A percentile compares a stretch with the other conserved stretches of the same genome.
These are phyloP conservation scores for Rhagoletis zephyria DNA, from an alignment of 1,140 invertebrate genomes.

Conservation along the genomic window DNA sequence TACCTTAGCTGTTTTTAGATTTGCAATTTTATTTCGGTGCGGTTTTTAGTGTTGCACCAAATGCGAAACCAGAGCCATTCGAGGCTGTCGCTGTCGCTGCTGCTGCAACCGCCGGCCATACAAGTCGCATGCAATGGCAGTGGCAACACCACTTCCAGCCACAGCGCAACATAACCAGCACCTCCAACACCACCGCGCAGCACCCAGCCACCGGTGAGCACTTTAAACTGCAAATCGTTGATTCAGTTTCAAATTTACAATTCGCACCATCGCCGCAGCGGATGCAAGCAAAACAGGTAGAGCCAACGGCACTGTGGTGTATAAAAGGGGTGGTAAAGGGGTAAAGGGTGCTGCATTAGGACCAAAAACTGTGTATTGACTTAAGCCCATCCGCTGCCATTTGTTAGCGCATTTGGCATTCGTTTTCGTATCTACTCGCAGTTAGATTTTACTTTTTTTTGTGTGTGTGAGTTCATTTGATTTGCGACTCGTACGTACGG, in stretches of 20 bases:
- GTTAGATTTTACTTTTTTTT: neutral
- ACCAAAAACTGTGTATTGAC: conserved; percentile 31
- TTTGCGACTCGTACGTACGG: neutral
- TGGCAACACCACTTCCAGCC: neutral
- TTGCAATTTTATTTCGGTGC: neutral
- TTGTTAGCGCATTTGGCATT: neutral
- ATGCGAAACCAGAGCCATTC: neutral
- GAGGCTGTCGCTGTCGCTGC: too few species aligned
- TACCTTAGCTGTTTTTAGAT: neutral
- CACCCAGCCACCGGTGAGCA: neutral
- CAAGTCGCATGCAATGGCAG: neutral
- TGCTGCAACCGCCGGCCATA: neutral
- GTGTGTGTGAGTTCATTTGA: neutral
- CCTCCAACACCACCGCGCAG: neutral
- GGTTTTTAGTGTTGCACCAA: neutral
- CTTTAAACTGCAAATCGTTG: neutral
- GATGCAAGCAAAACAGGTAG: neutral
- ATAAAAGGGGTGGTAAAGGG: neutral
- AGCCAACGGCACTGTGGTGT: neutral
- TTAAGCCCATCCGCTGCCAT: conserved; percentile 2
- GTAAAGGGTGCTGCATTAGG: neutral
- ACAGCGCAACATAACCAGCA: too few species aligned
- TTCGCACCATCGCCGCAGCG: neutral
- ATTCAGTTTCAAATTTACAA: conserved; percentile 19
- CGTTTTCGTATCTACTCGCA: neutral